Evolutionary conservation across 2,888 invertebrate genomes (phyloP), one percentile per base, ranked within the genome.

Genomic region (Dorcus hopei): DNA sequence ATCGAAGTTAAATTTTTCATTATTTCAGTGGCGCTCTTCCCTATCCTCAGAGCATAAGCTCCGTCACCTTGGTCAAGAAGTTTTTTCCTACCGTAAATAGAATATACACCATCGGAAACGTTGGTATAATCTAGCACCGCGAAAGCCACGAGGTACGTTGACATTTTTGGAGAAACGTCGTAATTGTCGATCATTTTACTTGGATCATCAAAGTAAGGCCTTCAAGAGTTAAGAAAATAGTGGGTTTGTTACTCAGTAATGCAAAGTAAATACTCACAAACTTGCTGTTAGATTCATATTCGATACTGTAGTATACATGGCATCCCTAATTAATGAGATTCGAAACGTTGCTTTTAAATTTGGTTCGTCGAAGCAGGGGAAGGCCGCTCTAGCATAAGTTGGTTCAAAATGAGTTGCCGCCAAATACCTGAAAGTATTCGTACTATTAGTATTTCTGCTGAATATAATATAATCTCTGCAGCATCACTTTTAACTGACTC

Each of bases 71-170:
- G 88, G 0, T 84, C 76, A 9, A 91, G 79, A 0, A 87, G 88
- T 64, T 87, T 84, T 6, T 81, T 80, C 38, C 88, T 79, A 0
- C 89, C 83, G 88, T 89, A 90, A 0, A 89, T 87, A 0, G 83
- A 80, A 66, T 87, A 85, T 65, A 81, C 58, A 33, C 26, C 26
- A 4, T 9, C 23, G 0, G 82, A 80, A 48, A 81, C 77, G 6
- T 77, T 80, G 72, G 82, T 82, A 52, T 90, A 91, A 72, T 92
- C 90, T 0, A 88, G 88, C 14, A 93, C 86, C 1, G 89, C 85
- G 69, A 89, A 91, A 0, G 93, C 93, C 3, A 93, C 88, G 14
- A 93, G 79, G 70, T 94, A 93, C 0, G 92, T 91, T 11, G 90
- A 90, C 91, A 93, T 93, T 23, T 23, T n/a, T 11, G 88, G 88